Conservation (phyloP, 2,888 invertebrate species). For the Sarcophaga subvicina region DNA sequence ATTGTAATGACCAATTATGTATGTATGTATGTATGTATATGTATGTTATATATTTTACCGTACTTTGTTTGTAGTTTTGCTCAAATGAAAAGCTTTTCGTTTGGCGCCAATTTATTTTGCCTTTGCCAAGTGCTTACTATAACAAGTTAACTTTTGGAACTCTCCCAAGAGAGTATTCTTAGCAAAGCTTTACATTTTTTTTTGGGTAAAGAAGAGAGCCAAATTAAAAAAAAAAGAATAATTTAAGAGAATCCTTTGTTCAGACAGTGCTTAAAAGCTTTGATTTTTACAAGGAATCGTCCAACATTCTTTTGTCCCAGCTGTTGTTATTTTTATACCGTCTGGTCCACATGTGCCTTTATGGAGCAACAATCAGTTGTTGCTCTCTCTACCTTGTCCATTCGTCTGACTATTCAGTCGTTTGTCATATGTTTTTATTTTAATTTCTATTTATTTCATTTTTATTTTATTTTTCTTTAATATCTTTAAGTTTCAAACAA, state of each 20-base stretch:
- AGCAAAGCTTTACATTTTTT: too few species aligned
- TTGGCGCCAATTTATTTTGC: background rate
- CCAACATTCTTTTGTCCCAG: background rate
- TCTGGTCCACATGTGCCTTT: background rate
- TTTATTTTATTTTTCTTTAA: too few species aligned
- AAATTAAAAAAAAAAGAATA: too few species aligned
- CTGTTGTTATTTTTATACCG: slow-evolving; percentile 10
- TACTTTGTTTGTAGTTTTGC: background rate
- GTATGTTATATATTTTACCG: background rate
- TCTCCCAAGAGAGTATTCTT: too few species aligned
- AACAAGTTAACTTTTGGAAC: background rate
- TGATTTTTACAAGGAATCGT: too few species aligned
- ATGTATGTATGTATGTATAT: too few species aligned
- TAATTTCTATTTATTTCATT: too few species aligned
- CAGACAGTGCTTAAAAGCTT: too few species aligned
- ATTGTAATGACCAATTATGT: too few species aligned
- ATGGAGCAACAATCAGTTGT: slow-evolving; percentile 43
- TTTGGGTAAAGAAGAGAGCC: too few species aligned
- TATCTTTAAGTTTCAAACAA: background rate
- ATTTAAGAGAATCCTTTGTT: background rate
- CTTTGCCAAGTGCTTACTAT: background rate
- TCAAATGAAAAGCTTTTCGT: background rate
- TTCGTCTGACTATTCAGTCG: background rate
- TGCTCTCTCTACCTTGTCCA: background rate
- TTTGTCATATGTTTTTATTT: too few species aligned